These are phyloP conservation scores for Dendrophyllia cribrosa DNA, from an alignment of 64 coral and sea anemone species.

Conservation along the genomic window DNA sequence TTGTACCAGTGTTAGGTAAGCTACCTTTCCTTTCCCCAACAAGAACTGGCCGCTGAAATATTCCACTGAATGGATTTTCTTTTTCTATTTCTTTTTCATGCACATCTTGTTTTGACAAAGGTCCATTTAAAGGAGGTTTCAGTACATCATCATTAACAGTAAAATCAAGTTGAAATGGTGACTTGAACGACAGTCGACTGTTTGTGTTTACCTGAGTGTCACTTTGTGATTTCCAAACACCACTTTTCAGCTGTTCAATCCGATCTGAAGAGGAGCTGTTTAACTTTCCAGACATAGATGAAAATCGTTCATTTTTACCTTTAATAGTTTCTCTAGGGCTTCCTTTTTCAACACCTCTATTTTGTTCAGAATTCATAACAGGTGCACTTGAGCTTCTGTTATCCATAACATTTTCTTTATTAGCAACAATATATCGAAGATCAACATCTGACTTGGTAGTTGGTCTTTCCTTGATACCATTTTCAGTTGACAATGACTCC, in stretches of 20 bases:
- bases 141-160: conserved; percentile 71
- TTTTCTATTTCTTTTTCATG: conserved; percentile 29
- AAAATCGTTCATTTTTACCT: not conserved
- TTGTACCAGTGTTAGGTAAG: not conserved
- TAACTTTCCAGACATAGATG: conserved; percentile 11
- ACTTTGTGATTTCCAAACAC: conserved; percentile 26
- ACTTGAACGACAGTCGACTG: not conserved
- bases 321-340: not conserved
- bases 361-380: not conserved
- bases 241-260: conserved; percentile 16
- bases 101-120: not conserved
- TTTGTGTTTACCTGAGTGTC: conserved; percentile 12
- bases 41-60: conserved; percentile 73
- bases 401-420: conserved; percentile 16
- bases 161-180: conserved; percentile 93
- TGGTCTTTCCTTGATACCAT: not conserved
- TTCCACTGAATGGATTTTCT: conserved; percentile 78
- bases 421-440: not conserved
- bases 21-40: conserved; percentile 57
- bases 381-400: not conserved
- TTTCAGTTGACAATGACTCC: not conserved
- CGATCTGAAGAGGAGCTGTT: conserved; percentile 18
- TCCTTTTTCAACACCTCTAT: not conserved
- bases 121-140: conserved; percentile 8
- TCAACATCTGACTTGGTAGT: conserved; percentile 39